These are phyloP conservation scores for Eulemur coronatus DNA, from an alignment of 2,797 vertebrate species.

Conservation along the genomic window DNA sequence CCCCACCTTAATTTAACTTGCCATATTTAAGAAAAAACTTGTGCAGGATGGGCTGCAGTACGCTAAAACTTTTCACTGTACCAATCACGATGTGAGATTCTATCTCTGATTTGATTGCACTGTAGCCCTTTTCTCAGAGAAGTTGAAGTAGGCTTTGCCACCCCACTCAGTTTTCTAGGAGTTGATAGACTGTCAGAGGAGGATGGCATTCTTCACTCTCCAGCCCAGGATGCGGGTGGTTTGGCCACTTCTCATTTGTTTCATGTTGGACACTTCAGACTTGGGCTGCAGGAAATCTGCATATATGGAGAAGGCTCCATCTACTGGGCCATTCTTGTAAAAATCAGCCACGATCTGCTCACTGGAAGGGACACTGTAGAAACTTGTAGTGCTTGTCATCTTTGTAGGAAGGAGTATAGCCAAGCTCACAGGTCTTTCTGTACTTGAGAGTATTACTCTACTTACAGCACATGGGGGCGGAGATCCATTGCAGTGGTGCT, in stretches of 20 bases:
- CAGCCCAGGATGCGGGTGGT: slow-evolving; percentile 92
- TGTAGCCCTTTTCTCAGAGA: slow-evolving; percentile 81
- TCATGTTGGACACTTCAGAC: slow-evolving; percentile 89
- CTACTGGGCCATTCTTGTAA: slow-evolving; percentile 90
- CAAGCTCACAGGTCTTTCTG: slow-evolving; percentile 83
- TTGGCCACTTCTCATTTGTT: slow-evolving; percentile 89
- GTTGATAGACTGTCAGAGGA: slow-evolving; percentile 92
- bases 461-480: slow-evolving; percentile 88
- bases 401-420: slow-evolving; percentile 87
- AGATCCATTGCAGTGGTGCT: slow-evolving; percentile 92
- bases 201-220: slow-evolving; percentile 87
- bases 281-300: slow-evolving; percentile 91
- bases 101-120: slow-evolving; percentile 91
- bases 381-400: slow-evolving; percentile 89
- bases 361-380: slow-evolving; percentile 83
- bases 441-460: slow-evolving; percentile 87
- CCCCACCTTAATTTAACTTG: not conserved
- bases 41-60: not conserved
- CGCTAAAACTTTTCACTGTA: slow-evolving; percentile 72
- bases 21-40: not conserved
- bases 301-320: slow-evolving; percentile 89
- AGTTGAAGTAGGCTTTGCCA: slow-evolving; percentile 83
- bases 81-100: slow-evolving; percentile 83
- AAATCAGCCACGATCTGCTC: slow-evolving; percentile 89
- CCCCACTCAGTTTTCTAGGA: slow-evolving; percentile 95